Evolutionary conservation across 2,797 vertebrate genomes (phyloP).

Genomic region (Phrynocephalus vlangalii): DNA sequence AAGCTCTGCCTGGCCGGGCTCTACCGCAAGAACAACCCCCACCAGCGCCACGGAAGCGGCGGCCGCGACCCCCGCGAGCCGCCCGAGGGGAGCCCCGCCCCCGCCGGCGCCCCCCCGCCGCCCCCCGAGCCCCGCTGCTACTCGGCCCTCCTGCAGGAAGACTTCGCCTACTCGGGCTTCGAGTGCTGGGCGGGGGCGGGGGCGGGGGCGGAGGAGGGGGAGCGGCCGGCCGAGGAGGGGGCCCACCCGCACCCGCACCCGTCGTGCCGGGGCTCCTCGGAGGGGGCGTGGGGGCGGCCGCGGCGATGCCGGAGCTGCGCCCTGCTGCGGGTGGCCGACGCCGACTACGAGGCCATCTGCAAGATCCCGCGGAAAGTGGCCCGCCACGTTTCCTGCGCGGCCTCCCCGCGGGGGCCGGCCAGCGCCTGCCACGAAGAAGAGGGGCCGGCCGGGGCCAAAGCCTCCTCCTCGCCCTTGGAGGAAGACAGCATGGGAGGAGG

Average conservation of each 20-base stretch:
- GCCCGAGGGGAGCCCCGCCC: too few species aligned
- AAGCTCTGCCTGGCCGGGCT: constrained; percentile 88
- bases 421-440: constrained; percentile 80
- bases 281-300: constrained; percentile 74
- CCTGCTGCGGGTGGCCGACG: constrained; percentile 86
- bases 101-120: too few species aligned
- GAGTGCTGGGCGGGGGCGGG: constrained; percentile 92
- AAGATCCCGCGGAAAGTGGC: constrained; percentile 89
- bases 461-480: constrained; percentile 59
- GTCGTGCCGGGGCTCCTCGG: constrained; percentile 36
- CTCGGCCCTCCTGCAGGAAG: constrained; percentile 88
- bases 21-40: constrained; percentile 86
- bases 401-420: constrained; percentile 81
- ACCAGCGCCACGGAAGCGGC: constrained; percentile 72
- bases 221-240: constrained; percentile 74
- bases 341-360: constrained; percentile 94
- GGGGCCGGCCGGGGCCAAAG: constrained; percentile 69
- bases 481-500: constrained; percentile 72
- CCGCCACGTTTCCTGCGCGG: constrained; percentile 85
- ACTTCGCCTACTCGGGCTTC: constrained; percentile 88
- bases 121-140: constrained; percentile 82
- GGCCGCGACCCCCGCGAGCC: constrained; percentile 54
- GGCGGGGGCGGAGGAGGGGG: constrained; percentile 79
- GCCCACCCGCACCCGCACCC: constrained; percentile 75
- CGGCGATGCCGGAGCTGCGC: constrained; percentile 89